Conservation (phyloP, 2,797 vertebrate genomes). For the Phataginus tricuspis region DNA sequence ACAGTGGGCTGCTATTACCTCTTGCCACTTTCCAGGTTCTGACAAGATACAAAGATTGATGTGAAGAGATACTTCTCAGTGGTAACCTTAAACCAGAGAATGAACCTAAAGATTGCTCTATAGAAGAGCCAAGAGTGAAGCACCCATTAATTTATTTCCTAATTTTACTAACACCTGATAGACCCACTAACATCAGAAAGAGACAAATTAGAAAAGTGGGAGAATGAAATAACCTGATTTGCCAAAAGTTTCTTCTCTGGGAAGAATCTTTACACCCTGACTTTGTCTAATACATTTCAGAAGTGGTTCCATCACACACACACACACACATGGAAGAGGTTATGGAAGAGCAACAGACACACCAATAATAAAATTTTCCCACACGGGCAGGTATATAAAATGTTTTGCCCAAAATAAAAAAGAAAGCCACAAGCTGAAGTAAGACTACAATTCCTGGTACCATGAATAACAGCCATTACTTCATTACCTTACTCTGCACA, state of each 20-base stretch:
- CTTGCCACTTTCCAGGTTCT: not conserved
- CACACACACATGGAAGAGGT: not conserved
- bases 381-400: not conserved
- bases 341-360: not conserved
- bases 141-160: not conserved
- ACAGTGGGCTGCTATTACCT: not conserved
- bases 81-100: not conserved
- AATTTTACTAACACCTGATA: not conserved
- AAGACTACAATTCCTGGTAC: slow-evolving; percentile 30
- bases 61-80: slow-evolving; percentile 5
- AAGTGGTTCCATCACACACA: not conserved
- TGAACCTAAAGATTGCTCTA: not conserved
- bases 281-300: slow-evolving; percentile 31
- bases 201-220: not conserved
- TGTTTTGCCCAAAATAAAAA: not conserved
- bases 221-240: not conserved
- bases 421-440: not conserved
- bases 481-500: not conserved
- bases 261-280: slow-evolving; percentile 10
- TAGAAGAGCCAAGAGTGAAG: not conserved
- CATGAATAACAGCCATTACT: not conserved
- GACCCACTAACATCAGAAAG: not conserved
- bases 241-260: not conserved
- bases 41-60: not conserved
- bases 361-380: not conserved